Percentiles rank a stretch among this genome's conserved stretches.
These are phyloP conservation scores for Turdus rufiventris DNA, from an alignment of 2,113 vertebrate genomes.

Conservation along the genomic window DNA sequence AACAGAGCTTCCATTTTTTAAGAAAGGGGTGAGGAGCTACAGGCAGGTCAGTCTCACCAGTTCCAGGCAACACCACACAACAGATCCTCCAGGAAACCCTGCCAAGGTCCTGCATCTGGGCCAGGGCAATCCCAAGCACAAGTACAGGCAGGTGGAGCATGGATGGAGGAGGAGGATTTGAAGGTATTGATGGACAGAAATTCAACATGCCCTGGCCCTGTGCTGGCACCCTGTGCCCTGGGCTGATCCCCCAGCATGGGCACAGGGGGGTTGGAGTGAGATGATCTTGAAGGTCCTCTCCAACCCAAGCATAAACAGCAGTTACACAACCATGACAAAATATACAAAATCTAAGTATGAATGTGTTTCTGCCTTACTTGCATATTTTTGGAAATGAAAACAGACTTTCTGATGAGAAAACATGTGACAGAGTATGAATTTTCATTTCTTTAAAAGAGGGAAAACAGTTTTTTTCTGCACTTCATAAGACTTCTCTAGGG, in stretches of 20 bases:
- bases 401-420: background rate
- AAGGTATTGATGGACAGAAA: background rate
- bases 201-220: background rate
- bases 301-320: background rate
- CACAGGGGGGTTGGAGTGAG: background rate
- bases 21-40: background rate
- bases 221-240: background rate
- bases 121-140: background rate
- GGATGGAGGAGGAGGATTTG: background rate
- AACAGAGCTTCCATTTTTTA: background rate
- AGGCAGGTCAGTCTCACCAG: background rate
- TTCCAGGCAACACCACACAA: background rate
- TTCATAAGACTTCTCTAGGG: background rate
- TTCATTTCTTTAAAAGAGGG: background rate
- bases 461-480: background rate
- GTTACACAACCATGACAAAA: background rate
- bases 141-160: background rate
- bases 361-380: background rate
- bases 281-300: background rate
- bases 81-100: background rate
- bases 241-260: background rate
- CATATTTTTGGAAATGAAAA: background rate
- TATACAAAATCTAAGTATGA: background rate
- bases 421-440: accelerated
- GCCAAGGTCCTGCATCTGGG: background rate